Conservation (phyloP, 1,140 invertebrate genomes). For the Ruditapes philippinarum region DNA sequence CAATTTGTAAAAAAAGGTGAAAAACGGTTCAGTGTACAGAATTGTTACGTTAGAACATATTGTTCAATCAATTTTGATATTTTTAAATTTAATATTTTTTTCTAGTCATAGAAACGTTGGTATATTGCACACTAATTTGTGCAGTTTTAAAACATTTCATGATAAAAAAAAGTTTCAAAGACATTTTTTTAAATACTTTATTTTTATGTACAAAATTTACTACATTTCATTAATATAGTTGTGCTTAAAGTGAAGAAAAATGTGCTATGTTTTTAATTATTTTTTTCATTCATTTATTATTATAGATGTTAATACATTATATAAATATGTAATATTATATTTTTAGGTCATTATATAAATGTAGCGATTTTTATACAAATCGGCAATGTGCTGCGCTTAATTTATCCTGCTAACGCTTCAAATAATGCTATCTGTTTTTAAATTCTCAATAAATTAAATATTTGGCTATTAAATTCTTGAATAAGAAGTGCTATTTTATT, state of each 20-base stretch:
- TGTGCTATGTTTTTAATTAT: constrained; percentile 2
- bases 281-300: neutral
- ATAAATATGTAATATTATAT: no score
- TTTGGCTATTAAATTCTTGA: no score
- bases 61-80: neutral
- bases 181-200: neutral
- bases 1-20: no score
- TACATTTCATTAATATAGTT: neutral
- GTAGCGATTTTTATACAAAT: constrained; percentile 31
- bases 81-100: neutral
- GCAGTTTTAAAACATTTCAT: no score
- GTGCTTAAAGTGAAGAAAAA: neutral
- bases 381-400: constrained; percentile 42
- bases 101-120: constrained; percentile 12
- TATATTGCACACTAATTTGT: neutral
- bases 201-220: neutral
- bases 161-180: neutral
- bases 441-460: no score
- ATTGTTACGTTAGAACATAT: neutral
- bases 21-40: neutral
- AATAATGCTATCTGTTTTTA: no score
- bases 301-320: neutral
- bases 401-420: constrained; percentile 36
- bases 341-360: neutral
- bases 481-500: no score